A percentile compares a stretch with the other conserved stretches of the same genome.
These are phyloP conservation scores for Melinaea menophilus DNA, from an alignment of 2,888 invertebrate species.

Conservation along the genomic window DNA sequence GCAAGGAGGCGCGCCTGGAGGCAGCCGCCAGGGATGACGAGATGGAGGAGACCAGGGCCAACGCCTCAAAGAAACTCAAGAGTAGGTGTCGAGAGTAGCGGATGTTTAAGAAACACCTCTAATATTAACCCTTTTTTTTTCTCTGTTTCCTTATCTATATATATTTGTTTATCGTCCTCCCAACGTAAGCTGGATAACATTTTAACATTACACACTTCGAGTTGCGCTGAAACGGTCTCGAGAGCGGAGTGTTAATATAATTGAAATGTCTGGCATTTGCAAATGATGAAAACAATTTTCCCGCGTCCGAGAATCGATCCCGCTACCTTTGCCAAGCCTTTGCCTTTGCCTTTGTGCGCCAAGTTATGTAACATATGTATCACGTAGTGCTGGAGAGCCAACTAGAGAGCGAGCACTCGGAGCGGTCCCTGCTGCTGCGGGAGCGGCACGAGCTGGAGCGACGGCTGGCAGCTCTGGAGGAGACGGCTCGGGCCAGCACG, in stretches of 20 bases:
- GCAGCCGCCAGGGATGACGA: conserved; percentile 95
- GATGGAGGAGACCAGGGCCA: conserved; percentile 92
- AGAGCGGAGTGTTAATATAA: no score
- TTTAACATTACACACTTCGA: no score
- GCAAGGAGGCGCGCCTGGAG: conserved; percentile 93
- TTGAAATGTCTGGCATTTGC: no score
- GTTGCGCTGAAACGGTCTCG: no score
- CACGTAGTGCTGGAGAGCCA: conserved; percentile 89
- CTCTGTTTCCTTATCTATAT: no score
- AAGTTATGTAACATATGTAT: conserved; percentile 1
- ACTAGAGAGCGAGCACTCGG: conserved; percentile 95
- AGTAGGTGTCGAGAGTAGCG: conserved; percentile 59
- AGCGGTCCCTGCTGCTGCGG: conserved; percentile 88
- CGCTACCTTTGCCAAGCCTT: no score
- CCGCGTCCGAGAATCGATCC: no score
- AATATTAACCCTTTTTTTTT: no score
- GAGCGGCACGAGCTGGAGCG: conserved; percentile 96
- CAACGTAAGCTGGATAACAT: no score
- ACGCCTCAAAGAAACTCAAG: conserved; percentile 94
- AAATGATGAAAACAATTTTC: no score
- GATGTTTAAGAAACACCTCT: neutral
- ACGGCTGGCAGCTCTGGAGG: conserved; percentile 87
- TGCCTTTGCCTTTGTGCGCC: no score
- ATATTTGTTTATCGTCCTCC: no score
- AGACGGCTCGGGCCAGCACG: conserved; percentile 84